phyloP scores from a whole-genome alignment of 2,113 vertebrate species.

The Upupa epops region DNA sequence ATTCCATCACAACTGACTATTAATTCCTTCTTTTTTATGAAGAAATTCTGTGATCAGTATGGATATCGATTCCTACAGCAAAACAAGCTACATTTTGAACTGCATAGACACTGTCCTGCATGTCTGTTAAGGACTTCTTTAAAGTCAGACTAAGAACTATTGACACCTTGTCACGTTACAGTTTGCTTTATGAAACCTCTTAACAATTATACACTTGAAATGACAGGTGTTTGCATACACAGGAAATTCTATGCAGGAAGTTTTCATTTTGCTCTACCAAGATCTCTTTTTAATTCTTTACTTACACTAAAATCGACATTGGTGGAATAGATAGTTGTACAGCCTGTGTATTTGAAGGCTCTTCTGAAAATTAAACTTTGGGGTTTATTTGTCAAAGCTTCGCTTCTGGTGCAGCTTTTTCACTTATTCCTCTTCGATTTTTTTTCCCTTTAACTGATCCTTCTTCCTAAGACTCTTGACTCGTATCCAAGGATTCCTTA shows the following conservation, averaged over 20 bases:
- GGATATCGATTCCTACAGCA: neutral
- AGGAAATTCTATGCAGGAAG: neutral
- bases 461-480: neutral
- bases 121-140: neutral
- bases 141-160: neutral
- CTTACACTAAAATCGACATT: neutral
- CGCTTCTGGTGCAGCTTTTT: neutral
- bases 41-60: neutral
- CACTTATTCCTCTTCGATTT: neutral
- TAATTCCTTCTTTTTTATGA: neutral
- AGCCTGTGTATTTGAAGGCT: neutral
- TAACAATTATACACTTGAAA: neutral
- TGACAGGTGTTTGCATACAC: neutral
- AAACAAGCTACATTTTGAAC: neutral
- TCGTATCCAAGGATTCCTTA: neutral
- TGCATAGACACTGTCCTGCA: neutral
- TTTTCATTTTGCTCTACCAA: neutral
- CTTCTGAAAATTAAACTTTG: constrained; percentile 33
- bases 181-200: neutral
- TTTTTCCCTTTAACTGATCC: neutral
- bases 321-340: neutral
- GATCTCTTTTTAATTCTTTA: neutral
- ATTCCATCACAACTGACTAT: fast-evolving
- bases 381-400: constrained; percentile 16
- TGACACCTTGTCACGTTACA: neutral